A percentile compares a stretch with the other conserved stretches of the same genome.
Evolutionary conservation across 2,113 vertebrate genomes (phyloP).

Genomic region (Fregata magnificens): DNA sequence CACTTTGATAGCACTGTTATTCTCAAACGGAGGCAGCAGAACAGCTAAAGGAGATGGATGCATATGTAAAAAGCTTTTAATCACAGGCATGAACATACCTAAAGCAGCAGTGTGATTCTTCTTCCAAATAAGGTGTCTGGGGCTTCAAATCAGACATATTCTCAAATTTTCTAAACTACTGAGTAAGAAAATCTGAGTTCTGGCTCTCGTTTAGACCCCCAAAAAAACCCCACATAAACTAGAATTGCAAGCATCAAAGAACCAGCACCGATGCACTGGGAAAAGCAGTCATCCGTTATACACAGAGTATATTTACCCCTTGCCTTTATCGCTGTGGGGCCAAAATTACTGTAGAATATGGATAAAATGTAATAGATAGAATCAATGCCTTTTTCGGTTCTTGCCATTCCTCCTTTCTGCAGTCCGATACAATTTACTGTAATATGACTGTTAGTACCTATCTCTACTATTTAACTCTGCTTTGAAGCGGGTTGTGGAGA

Average conservation of each 20-base stretch:
- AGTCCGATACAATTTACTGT: neutral
- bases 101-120: slow-evolving; percentile 1
- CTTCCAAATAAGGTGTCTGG: neutral
- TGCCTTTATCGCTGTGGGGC: neutral
- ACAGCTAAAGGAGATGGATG: slow-evolving; percentile 44
- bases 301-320: neutral
- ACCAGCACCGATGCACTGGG: neutral
- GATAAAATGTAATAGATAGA: neutral
- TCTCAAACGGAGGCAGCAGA: slow-evolving; percentile 55
- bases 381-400: neutral
- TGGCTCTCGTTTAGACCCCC: neutral
- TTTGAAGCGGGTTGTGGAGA: neutral
- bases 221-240: neutral
- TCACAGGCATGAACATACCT: neutral
- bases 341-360: neutral
- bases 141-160: neutral
- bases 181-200: neutral
- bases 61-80: slow-evolving; percentile 38
- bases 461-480: neutral
- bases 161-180: neutral
- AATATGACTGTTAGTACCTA: neutral
- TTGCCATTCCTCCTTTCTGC: neutral
- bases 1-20: slow-evolving; percentile 63
- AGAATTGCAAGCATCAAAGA: neutral
- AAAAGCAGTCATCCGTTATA: neutral